Percentiles rank a stretch among this genome's conserved stretches.
Evolutionary conservation across 2,888 invertebrate genomes (phyloP).

Genomic region (Tortrix viridana): DNA sequence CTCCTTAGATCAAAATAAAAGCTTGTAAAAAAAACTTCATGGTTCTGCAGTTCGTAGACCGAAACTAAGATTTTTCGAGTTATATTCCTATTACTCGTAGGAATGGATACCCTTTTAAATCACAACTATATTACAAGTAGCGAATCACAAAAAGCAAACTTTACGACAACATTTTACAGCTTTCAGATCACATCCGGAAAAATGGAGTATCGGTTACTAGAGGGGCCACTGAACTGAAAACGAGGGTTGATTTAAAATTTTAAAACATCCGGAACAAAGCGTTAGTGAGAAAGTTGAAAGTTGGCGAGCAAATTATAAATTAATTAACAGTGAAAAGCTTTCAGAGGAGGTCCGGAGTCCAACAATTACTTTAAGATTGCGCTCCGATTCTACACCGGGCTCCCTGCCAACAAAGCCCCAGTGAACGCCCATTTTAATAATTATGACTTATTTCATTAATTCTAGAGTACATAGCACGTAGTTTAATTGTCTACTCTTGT

Average conservation of each 20-base stretch:
- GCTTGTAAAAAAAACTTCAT: no score
- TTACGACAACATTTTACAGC: no score
- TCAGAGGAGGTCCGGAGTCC: slow-evolving; percentile 52
- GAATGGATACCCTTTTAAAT: no score
- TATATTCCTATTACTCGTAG: no score
- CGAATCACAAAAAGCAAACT: no score
- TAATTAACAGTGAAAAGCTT: slow-evolving; percentile 73
- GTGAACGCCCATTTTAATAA: slow-evolving; percentile 63
- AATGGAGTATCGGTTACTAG: slow-evolving; percentile 28
- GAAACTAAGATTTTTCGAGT: no score
- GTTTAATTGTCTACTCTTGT: slow-evolving; percentile 38
- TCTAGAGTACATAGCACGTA: slow-evolving; percentile 46
- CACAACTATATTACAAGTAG: no score
- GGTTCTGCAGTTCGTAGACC: no score
- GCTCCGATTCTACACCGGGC: slow-evolving; percentile 64
- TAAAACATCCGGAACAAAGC: slow-evolving; percentile 47
- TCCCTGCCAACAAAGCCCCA: slow-evolving; percentile 64
- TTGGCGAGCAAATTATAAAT: slow-evolving; percentile 73
- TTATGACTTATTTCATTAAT: slow-evolving; percentile 67
- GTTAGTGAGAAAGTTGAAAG: slow-evolving; percentile 56
- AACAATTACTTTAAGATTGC: slow-evolving; percentile 72
- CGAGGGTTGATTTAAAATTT: slow-evolving; percentile 47
- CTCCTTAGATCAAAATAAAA: no score
- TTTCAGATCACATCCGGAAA: background rate
- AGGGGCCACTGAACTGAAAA: slow-evolving; percentile 27